phyloP scores from a whole-genome alignment of 2,113 vertebrate species.

The Chinchilla lanigera region DNA sequence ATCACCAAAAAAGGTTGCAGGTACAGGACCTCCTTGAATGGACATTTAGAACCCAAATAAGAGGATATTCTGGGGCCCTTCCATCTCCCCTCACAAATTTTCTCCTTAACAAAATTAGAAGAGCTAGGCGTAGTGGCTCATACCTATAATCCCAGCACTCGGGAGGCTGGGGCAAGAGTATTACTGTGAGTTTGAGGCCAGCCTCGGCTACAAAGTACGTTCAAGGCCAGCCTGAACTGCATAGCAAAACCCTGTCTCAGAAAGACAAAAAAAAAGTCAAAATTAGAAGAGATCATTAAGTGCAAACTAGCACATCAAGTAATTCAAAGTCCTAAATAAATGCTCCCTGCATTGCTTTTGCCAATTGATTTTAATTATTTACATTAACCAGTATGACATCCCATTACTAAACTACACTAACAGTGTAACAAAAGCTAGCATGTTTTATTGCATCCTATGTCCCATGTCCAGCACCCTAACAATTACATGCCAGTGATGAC shows the following conservation, averaged over 20 bases:
- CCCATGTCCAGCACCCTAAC: neutral
- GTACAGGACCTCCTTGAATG: neutral
- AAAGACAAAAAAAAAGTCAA: too few relatives aligned
- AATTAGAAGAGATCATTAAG: constrained; percentile 22
- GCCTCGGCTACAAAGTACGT: too few relatives aligned
- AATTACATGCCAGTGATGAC: neutral
- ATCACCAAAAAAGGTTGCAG: constrained; percentile 3
- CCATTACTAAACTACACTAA: constrained; percentile 1
- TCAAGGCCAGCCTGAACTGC: too few relatives aligned
- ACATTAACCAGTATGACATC: constrained; percentile 15
- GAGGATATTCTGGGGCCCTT: neutral
- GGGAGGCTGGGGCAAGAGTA: too few relatives aligned
- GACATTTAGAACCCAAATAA: constrained; percentile 33
- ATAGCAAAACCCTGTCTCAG: too few relatives aligned
- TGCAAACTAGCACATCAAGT: neutral
- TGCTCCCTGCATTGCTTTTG: neutral
- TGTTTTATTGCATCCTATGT: neutral
- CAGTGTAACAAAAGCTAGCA: neutral
- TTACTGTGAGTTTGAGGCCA: too few relatives aligned
- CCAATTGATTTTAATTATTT: constrained; percentile 33
- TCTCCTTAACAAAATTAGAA: constrained; percentile 47
- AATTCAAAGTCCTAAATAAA: constrained; percentile 30
- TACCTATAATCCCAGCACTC: too few relatives aligned
- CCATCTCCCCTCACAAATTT: neutral
- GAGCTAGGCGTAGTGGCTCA: neutral